Evolutionary conservation across 1,140 invertebrate genomes (phyloP), one percentile per base, ranked within the genome.

Genomic region (Apis florea): DNA sequence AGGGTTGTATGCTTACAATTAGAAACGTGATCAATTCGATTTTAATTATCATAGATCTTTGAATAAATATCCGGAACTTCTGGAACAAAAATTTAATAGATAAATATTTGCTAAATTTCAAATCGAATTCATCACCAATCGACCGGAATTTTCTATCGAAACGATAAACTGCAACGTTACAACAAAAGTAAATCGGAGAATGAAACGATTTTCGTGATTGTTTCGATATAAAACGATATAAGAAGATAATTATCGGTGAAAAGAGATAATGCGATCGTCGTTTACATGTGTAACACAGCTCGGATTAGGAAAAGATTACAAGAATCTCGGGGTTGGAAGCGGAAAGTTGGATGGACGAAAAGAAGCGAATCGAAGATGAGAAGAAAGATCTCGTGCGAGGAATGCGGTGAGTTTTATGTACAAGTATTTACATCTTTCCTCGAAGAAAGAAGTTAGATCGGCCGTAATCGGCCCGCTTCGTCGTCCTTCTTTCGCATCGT

Each of bases 351-450:
- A 49, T 15, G 26, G 49, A 11, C 4, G 17, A 61, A 53, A 63
- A 56, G 53, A 82, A 54, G 66, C 70, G 69, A 66, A 64, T 79
- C 70, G 69, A 53, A 72, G 56, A 72, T 59, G 21, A 80, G 76
- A 85, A 79, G 67, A 82, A 67, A 79, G 80, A 76, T 81, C 69
- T 90, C 86, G 89, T 89, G 85, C 79, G 86, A 91, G 90, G 91
- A 92, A 92, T 92, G 91, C 90, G 89, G 87, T 89, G 88, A 90
- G 88, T 85, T 86, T 63, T 92, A 92, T 92, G 66, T 92, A 92
- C 91, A 92, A 88, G 68, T 92, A 92, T 92, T 90, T 92, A 92
- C 91, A 92, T 85, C 61, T 70, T 79, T 82, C 64, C 31, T 51
- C 77, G 81, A 78, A 83, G 80, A 82, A 82, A 82, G 79, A 81